Evolutionary conservation across 2,888 invertebrate genomes (phyloP), one percentile per base, ranked within the genome.

Genomic region (Calliphora vomitoria): DNA sequence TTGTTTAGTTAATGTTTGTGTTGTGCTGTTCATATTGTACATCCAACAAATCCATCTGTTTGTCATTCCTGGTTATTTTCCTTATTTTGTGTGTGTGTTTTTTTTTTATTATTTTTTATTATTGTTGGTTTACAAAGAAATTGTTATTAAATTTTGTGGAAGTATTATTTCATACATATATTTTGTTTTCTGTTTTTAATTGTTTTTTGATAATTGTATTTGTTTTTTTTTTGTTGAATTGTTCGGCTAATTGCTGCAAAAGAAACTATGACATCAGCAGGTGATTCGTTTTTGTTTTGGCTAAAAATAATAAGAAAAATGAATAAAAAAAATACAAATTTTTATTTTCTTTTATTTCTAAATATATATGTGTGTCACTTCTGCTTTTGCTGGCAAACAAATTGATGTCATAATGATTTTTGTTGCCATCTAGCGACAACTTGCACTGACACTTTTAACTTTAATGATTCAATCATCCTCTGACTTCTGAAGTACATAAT

Each of bases 241-340:
- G 53, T 62, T 13, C 35, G 68, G 79, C 71, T 80, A 83, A 86
- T 86, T 82, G 79, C 41, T 80, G 80, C 41, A 66, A 11, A 83
- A 86, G 83, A 86, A 71, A 83, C 76, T 72, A 83, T 87, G 86
- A 87, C 83, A 87, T 83, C 87, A 87, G 84, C 81, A 87, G 78
- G 81, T 84, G 64, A 66, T 66, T 82, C 55, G 18, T 44, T 55
- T 18, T 38, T 31, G 53, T 74, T 62, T 66, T 41, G 20, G 10
- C 25, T 6, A 71, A 31, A 76, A 75, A 31, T 44, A 58, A 18
- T 4, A 35, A 62, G 10, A 50, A 47, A 58, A 71, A 41, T 44
- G 41, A 71, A 64, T n/a, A 13, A 31, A 55, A 18, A 38, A 50
- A 13, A 60, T 41, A 71, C 25, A 35, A 18, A 20, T n/a, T 75